Conservation (phyloP, 2,113 vertebrate species). For the Tychaedon coryphoeus region DNA sequence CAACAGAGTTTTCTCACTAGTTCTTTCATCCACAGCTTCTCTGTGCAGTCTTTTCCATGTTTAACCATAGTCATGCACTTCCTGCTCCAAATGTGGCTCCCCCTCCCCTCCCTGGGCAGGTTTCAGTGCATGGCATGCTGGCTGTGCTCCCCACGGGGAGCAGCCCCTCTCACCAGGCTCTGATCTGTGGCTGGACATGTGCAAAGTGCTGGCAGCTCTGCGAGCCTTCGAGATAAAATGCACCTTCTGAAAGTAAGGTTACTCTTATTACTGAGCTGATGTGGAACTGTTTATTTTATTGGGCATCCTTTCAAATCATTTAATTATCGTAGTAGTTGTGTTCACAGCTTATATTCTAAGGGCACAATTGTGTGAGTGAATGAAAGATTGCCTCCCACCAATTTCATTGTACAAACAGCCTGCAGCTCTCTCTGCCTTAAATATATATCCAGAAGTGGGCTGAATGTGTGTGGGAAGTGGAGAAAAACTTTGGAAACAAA, state of each 20-base stretch:
- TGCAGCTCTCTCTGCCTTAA: not conserved
- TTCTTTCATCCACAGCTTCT: not conserved
- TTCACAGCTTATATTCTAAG: not conserved
- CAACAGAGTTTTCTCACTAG: not conserved
- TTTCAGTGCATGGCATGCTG: rapidly evolving
- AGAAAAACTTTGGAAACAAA: constrained; percentile 2
- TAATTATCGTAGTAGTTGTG: constrained; percentile 5
- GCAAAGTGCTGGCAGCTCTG: not conserved
- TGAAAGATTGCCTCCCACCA: constrained; percentile 21
- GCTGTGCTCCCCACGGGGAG: rapidly evolving
- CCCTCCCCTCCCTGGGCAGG: not conserved
- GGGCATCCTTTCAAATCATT: not conserved
- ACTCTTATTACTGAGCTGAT: not conserved
- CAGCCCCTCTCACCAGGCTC: not conserved
- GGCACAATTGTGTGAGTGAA: not conserved
- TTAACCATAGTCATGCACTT: not conserved
- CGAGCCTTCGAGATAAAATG: not conserved
- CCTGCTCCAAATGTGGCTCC: not conserved
- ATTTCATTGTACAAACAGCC: constrained; percentile 10
- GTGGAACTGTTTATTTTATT: constrained; percentile 4
- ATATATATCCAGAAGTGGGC: not conserved
- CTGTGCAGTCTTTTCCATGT: not conserved
- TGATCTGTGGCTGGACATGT: not conserved
- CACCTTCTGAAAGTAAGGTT: not conserved
- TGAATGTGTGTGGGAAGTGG: not conserved